phyloP scores from a whole-genome alignment of 2,797 vertebrate genomes.

The Enteromius unitaeniatus region DNA sequence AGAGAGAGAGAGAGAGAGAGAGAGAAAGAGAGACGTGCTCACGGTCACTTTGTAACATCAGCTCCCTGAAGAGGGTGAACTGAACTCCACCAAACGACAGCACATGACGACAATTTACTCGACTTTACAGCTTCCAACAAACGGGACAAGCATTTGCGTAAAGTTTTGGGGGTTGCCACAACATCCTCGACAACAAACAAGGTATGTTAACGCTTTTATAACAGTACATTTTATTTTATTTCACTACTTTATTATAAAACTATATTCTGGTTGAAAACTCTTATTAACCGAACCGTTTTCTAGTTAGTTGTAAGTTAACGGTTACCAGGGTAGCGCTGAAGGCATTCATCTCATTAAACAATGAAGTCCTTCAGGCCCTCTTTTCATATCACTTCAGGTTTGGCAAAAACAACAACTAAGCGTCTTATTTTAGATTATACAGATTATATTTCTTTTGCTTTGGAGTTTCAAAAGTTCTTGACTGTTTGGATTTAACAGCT shows the following conservation, averaged over 20 bases:
- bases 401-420: background rate
- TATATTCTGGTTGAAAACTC: background rate
- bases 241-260: background rate
- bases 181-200: slow-evolving; percentile 15
- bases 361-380: background rate
- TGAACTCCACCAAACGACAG: background rate
- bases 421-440: no score
- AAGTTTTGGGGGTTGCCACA: background rate
- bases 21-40: background rate
- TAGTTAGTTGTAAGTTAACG: background rate
- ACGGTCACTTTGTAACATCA: background rate
- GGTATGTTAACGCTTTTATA: background rate
- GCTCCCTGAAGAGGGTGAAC: no score
- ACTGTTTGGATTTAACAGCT: background rate
- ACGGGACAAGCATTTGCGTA: background rate
- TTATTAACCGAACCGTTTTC: background rate
- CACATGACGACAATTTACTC: background rate
- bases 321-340: background rate
- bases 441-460: background rate
- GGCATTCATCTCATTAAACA: background rate
- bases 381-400: background rate
- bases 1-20: background rate
- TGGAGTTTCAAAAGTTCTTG: background rate
- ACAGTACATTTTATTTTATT: background rate
- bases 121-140: background rate